These are phyloP conservation scores for Cryptoprocta ferox DNA, from an alignment of 2,797 vertebrate species.

Conservation along the genomic window DNA sequence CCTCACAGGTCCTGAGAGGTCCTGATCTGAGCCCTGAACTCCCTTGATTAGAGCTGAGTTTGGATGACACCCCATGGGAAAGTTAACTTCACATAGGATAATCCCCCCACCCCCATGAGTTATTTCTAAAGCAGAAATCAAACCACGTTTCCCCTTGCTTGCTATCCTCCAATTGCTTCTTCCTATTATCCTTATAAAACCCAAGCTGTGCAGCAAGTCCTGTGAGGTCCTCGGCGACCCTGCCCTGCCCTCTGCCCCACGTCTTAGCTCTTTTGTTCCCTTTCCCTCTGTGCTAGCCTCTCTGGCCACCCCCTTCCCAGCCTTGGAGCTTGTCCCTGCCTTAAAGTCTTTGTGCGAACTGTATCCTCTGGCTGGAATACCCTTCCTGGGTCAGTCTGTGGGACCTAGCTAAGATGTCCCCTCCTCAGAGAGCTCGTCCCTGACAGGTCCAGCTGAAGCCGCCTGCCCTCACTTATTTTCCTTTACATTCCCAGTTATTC, in stretches of 20 bases:
- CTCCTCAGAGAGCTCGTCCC: background rate
- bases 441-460: background rate
- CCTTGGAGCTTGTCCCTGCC: background rate
- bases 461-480: background rate
- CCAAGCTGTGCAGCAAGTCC: background rate
- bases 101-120: background rate
- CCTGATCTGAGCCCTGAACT: background rate
- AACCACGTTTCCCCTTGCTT: background rate
- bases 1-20: background rate
- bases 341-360: background rate
- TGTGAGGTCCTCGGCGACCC: fast-evolving
- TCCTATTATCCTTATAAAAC: background rate
- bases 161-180: background rate
- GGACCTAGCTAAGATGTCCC: background rate
- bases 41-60: background rate
- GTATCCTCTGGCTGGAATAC: background rate
- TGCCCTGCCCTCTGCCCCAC: background rate
- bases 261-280: background rate
- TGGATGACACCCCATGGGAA: background rate
- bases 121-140: background rate
- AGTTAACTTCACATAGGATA: background rate
- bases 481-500: background rate
- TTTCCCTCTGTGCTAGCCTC: background rate
- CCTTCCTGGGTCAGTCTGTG: background rate
- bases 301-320: background rate